Evolutionary conservation across 2,113 vertebrate genomes (phyloP).

Genomic region (Macquaria australasica): DNA sequence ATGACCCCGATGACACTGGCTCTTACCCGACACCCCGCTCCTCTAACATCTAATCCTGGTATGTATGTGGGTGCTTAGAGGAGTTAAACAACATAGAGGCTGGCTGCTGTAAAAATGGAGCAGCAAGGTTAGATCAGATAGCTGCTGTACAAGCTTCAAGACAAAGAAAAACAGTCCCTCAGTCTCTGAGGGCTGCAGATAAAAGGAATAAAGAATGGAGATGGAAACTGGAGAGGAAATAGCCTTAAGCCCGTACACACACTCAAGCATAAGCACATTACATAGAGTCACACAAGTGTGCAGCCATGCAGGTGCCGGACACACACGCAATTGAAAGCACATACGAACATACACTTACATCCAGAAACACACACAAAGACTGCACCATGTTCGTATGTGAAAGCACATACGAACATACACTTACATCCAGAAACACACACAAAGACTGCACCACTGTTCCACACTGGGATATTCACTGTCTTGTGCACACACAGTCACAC

Average conservation of each 20-base stretch:
- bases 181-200: constrained; percentile 31
- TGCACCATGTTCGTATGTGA: no score
- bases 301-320: not conserved
- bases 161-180: constrained; percentile 39
- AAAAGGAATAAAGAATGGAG: constrained; percentile 15
- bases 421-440: not conserved
- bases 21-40: not conserved
- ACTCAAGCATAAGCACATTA: constrained; percentile 15
- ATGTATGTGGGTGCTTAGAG: not conserved
- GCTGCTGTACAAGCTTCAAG: constrained; percentile 7
- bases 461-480: not conserved
- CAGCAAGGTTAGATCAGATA: constrained; percentile 28
- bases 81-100: constrained; percentile 1
- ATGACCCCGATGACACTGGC: not conserved
- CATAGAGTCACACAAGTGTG: constrained; percentile 9
- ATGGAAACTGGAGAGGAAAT: constrained; percentile 23
- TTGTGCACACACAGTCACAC: not conserved
- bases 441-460: not conserved
- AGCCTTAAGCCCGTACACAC: constrained; percentile 15
- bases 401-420: not conserved
- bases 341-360: not conserved
- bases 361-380: not conserved
- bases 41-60: not conserved
- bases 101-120: constrained; percentile 20
- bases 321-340: not conserved